These are phyloP conservation scores for Euspilapteryx auroguttella DNA, from an alignment of 2,888 invertebrate genomes.

Conservation along the genomic window DNA sequence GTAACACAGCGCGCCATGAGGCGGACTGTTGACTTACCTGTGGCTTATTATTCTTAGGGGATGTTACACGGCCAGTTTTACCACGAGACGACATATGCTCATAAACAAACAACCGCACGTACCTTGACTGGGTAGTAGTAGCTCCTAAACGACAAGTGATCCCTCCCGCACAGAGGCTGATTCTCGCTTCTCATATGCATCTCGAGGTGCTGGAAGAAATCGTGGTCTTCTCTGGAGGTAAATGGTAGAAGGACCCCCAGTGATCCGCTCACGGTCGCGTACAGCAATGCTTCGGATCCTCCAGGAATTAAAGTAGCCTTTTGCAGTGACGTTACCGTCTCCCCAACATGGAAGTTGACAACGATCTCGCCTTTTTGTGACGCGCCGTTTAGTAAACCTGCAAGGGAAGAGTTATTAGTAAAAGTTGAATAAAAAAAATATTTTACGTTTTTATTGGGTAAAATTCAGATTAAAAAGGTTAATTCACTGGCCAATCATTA, in stretches of 20 bases:
- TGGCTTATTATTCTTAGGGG: slow-evolving; percentile 14
- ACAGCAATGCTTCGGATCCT: slow-evolving; percentile 94
- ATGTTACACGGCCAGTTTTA: not conserved
- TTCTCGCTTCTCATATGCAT: slow-evolving; percentile 99
- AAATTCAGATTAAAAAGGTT: too few relatives aligned
- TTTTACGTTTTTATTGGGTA: too few relatives aligned
- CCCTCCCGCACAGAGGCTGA: slow-evolving; percentile 93
- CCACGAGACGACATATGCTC: too few relatives aligned
- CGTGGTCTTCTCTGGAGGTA: slow-evolving; percentile 95
- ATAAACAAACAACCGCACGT: too few relatives aligned
- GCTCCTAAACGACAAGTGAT: slow-evolving; percentile 95
- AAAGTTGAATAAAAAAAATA: too few relatives aligned
- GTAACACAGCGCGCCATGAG: slow-evolving; percentile 37
- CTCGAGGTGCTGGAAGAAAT: slow-evolving; percentile 98
- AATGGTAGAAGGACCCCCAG: slow-evolving; percentile 94
- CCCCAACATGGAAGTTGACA: slow-evolving; percentile 94
- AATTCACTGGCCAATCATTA: too few relatives aligned
- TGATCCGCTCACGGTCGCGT: slow-evolving; percentile 93
- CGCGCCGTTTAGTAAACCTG: slow-evolving; percentile 91
- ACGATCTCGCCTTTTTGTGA: slow-evolving; percentile 96
- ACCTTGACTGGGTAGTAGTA: slow-evolving; percentile 98
- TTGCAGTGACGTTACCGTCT: slow-evolving; percentile 93
- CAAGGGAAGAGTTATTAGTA: slow-evolving; percentile 8
- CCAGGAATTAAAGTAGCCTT: slow-evolving; percentile 96
- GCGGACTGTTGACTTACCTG: slow-evolving; percentile 44